These are phyloP conservation scores for Dasypus novemcinctus DNA, from an alignment of 2,113 vertebrate species.

Conservation along the genomic window DNA sequence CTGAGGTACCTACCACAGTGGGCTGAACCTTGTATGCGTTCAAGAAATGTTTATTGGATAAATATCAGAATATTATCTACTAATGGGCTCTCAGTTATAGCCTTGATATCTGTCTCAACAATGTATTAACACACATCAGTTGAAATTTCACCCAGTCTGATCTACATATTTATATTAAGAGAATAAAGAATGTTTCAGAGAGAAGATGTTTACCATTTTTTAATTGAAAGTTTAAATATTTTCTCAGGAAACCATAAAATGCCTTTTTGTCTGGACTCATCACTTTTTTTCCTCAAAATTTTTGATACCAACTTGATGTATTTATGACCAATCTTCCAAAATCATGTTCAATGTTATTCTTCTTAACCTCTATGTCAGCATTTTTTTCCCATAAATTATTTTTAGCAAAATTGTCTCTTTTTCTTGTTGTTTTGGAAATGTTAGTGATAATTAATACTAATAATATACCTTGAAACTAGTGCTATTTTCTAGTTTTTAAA, in stretches of 20 bases:
- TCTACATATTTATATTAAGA: neutral
- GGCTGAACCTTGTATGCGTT: neutral
- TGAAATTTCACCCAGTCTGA: neutral
- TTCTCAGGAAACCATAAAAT: neutral
- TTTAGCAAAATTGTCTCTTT: neutral
- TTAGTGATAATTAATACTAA: neutral
- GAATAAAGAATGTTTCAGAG: neutral
- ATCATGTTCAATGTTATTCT: neutral
- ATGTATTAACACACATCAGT: neutral
- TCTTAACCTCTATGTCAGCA: neutral
- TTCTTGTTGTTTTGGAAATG: neutral
- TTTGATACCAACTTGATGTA: neutral
- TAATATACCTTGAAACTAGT: neutral
- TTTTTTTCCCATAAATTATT: neutral
- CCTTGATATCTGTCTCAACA: neutral
- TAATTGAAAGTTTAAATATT: neutral
- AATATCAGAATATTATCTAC: neutral
- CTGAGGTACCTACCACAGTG: neutral
- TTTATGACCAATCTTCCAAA: neutral
- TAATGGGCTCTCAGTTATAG: too few species aligned
- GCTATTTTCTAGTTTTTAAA: constrained; percentile 7
- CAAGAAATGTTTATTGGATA: neutral
- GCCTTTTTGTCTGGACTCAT: neutral
- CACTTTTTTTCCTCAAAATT: too few species aligned
- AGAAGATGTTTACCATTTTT: neutral